A percentile compares a stretch with the other conserved stretches of the same genome.
Conservation (phyloP, 92 coral and sea anemone species). For the Siderastrea radians region DNA sequence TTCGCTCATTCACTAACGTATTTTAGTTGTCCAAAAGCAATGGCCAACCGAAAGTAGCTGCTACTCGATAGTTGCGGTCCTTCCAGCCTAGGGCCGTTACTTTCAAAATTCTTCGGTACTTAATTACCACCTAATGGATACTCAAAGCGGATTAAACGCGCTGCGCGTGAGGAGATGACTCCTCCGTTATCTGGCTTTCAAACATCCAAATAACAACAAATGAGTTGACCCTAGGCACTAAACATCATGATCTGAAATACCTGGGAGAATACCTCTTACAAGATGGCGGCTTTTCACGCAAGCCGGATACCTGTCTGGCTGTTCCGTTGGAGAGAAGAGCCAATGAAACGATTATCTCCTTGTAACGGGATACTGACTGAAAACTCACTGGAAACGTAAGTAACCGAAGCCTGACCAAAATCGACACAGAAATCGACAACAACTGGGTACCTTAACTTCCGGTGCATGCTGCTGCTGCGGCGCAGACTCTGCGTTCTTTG, state of each 20-base stretch:
- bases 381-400: constrained; percentile 49
- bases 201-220: constrained; percentile 4
- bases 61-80: too few species aligned
- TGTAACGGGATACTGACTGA: constrained; percentile 42
- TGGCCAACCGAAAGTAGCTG: too few species aligned
- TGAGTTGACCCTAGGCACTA: constrained; percentile 22
- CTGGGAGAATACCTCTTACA: constrained; percentile 75
- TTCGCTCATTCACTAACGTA: too few species aligned
- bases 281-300: constrained; percentile 43
- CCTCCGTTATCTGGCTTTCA: constrained; percentile 3
- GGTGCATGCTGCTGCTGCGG: constrained; percentile 11
- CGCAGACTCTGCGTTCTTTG: constrained; percentile 14
- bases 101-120: too few species aligned
- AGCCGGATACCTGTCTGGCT: constrained; percentile 40
- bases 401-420: constrained; percentile 43
- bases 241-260: constrained; percentile 66
- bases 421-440: constrained; percentile 26
- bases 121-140: neutral
- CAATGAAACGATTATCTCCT: constrained; percentile 38
- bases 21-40: too few species aligned
- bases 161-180: neutral
- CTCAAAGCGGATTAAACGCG: neutral
- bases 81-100: too few species aligned
- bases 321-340: constrained; percentile 49
- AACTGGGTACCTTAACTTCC: constrained; percentile 46